These are phyloP conservation scores for Drosophila kurseongensis DNA, from an alignment of 1,140 invertebrate genomes.

Conservation along the genomic window DNA sequence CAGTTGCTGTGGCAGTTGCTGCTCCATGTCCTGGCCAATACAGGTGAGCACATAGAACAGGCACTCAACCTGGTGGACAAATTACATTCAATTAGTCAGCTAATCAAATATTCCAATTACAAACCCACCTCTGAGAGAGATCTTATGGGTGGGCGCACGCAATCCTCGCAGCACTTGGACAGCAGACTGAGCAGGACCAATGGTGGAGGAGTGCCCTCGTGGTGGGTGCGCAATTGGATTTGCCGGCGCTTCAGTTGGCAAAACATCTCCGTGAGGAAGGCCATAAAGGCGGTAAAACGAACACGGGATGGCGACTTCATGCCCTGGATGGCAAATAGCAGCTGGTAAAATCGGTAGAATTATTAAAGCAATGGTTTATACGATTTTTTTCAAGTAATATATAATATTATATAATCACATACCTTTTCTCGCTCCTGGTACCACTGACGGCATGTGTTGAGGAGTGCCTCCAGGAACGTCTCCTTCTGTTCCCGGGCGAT, in stretches of 20 bases:
- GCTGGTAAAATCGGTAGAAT: constrained; percentile 24
- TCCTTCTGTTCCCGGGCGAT: constrained; percentile 94
- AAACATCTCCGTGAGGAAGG: constrained; percentile 95
- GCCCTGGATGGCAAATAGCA: constrained; percentile 80
- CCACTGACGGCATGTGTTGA: constrained; percentile 95
- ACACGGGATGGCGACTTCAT: constrained; percentile 85
- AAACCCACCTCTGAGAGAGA: constrained; percentile 89
- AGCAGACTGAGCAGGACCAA: constrained; percentile 91
- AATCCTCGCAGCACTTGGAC: constrained; percentile 93
- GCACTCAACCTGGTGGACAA: constrained; percentile 89
- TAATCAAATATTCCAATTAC: neutral
- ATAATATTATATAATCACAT: neutral
- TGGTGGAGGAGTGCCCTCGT: constrained; percentile 89
- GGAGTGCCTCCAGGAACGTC: constrained; percentile 94
- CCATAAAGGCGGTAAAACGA: constrained; percentile 93
- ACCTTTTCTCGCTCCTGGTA: constrained; percentile 92
- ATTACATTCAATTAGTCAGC: neutral
- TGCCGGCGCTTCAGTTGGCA: constrained; percentile 92
- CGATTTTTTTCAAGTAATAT: neutral
- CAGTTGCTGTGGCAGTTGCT: constrained; percentile 91
- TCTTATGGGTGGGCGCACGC: constrained; percentile 91
- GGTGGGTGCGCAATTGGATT: constrained; percentile 88
- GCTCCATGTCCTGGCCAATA: constrained; percentile 93
- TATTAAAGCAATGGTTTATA: too few relatives aligned
- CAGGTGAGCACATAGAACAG: constrained; percentile 94